Evolutionary conservation across 2,888 invertebrate genomes (phyloP).

Genomic region (Salpingus planirostris): DNA sequence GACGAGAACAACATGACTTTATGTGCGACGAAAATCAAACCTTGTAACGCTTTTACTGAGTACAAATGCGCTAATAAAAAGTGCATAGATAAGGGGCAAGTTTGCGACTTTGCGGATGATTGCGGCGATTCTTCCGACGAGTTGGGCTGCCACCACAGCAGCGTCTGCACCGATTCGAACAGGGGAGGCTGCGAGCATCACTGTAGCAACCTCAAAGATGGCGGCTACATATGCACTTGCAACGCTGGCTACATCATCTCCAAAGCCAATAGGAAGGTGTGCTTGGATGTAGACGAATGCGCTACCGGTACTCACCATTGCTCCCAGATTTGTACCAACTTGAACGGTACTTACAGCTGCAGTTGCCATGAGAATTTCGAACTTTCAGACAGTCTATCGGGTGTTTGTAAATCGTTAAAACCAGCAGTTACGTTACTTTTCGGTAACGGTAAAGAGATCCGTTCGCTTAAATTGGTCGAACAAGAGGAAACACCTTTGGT

Average conservation of each 20-base stretch:
- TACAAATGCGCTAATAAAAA: constrained; percentile 82
- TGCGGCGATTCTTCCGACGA: constrained; percentile 89
- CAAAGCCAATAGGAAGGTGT: constrained; percentile 69
- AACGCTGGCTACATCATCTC: constrained; percentile 78
- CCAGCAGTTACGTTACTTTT: constrained; percentile 61
- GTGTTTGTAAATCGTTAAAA: constrained; percentile 68
- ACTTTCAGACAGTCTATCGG: constrained; percentile 65
- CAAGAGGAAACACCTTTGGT: constrained; percentile 70
- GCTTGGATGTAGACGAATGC: constrained; percentile 88
- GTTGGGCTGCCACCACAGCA: constrained; percentile 72
- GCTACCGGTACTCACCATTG: constrained; percentile 74
- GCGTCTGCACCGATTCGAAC: constrained; percentile 48
- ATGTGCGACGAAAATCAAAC: constrained; percentile 65
- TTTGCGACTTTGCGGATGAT: constrained; percentile 86
- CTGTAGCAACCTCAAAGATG: constrained; percentile 75
- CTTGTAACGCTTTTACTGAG: constrained; percentile 69
- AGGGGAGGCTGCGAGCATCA: constrained; percentile 86
- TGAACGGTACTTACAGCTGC: constrained; percentile 85
- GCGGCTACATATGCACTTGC: constrained; percentile 87
- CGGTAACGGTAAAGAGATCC: constrained; percentile 80
- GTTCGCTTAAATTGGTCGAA: constrained; percentile 56
- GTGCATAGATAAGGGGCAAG: constrained; percentile 68
- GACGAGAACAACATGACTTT: constrained; percentile 94
- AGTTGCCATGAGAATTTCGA: constrained; percentile 77
- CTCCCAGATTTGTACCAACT: constrained; percentile 86